Evolutionary conservation across 2,113 vertebrate species (phyloP), one percentile per base, ranked within the genome.

Genomic region (Smithornis capensis): DNA sequence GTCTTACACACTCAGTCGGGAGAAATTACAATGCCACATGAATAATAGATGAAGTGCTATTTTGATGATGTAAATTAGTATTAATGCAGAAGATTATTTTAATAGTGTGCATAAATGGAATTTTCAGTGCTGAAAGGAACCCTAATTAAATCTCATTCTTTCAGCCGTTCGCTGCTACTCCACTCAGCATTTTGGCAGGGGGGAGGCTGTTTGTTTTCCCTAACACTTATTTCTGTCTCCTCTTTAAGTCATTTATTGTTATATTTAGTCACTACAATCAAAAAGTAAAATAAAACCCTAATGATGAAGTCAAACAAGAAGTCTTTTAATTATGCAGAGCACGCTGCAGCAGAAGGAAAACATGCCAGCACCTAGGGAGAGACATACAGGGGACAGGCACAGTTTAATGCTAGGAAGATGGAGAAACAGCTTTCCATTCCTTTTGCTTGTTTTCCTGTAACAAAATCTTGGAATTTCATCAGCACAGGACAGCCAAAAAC

Each of bases 41-140:
- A 96, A 97, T 97, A 97, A 97, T 96, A 96, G 93, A 97, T 96
- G 92, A 96, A 96, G 93, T 90, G 92, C 88, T 95, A 97, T 96
- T 97, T 96, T 96, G 96, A 96, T 95, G 92, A 97, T 97, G 93
- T 88, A 97, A 97, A 97, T 97, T 95, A 93, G 96, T 96, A 95
- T 97, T 96, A 97, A 96, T 96, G 94, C 73, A 87, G 91, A 81
- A 97, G 95, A 96, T 97, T 95, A 96, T 95, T 97, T 96, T 96
- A 96, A 95, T 94, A 92, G 93, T 87, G 92, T 93, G 95, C 95
- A 92, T 87, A 97, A 96, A 95, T 95, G 95, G 91, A 95, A 91
- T 95, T 96, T 94, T 88, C 94, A 83, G 83, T 76, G 91, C 89
- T 94, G 94, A 92, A 94, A 96, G 74, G 80, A 97, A 64, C 81